Evolutionary conservation across 2,797 vertebrate species (phyloP), one percentile per base, ranked within the genome.

Genomic region (Monodelphis domestica): DNA sequence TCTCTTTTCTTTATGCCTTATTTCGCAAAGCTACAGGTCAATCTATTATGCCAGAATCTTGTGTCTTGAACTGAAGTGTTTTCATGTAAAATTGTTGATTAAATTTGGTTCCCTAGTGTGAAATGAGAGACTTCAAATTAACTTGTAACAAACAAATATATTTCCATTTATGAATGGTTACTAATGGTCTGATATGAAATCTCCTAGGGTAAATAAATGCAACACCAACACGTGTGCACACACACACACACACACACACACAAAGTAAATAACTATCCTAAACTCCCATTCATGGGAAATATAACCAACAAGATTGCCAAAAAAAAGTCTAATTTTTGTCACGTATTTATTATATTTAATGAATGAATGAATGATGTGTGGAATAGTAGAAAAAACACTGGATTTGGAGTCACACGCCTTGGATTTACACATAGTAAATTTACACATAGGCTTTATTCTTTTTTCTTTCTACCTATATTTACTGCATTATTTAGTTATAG

Each of bases 281-380:
- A 92, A 54, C 90, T 93, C 89, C 50, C 50, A 45, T 91, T 21
- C 92, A 54, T 53, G 26, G 91, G 52, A 63, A 88, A 38, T 88
- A 89, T 89, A 94, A 92, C 78, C 38, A 94, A 54, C 84, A 92
- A n/a, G 55, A 94, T 91, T 57, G 26, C 84, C 93, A 88, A 92
- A 78, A 78, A 89, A 45, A 91, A 89, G 84, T 84, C 54, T 53
- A 50, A 57, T 89, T 95, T 92, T 95, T 89, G 87, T 93, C 26
- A 10, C 51, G 50, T 63, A 54, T 94, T 15, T 63, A 55, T 94
- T 15, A 10, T 89, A 92, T 89, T 93, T 59, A 45, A 53, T 15
- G 55, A 88, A 7, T 54, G 38, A 89, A 63, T 54, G 54, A 59
- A 54, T 91, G 30, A 52, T 38, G 54, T 45, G 33, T n/a, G 11